A percentile compares a stretch with the other conserved stretches of the same genome.
phyloP scores from a whole-genome alignment of 37 sponge, comb jelly and placozoan species.

The Beroe ovata region DNA sequence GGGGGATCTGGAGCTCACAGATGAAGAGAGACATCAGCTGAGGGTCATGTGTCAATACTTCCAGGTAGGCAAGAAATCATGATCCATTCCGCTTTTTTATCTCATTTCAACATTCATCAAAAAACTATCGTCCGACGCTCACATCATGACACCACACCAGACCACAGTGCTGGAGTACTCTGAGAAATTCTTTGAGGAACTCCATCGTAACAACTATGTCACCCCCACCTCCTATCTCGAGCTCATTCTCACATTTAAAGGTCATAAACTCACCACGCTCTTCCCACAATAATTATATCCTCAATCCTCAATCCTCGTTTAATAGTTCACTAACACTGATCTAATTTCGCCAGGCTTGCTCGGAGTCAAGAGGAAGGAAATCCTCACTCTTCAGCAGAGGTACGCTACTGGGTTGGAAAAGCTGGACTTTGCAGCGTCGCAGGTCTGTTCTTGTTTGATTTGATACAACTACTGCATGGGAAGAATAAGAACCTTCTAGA shows the following conservation, averaged over 20 bases:
- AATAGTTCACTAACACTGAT: too few relatives aligned
- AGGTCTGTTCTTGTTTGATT: too few relatives aligned
- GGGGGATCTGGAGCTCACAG: constrained; percentile 88
- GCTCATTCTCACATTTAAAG: constrained; percentile 94
- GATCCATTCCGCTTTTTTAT: too few relatives aligned
- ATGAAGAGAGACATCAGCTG: constrained; percentile 75
- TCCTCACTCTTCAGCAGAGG: constrained; percentile 74
- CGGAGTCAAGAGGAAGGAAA: constrained; percentile 75
- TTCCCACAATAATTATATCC: too few relatives aligned
- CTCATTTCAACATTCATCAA: too few relatives aligned
- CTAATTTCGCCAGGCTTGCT: constrained; percentile 68
- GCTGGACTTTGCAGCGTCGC: constrained; percentile 90
- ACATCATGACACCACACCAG: neutral
- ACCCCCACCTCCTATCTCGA: constrained; percentile 98
- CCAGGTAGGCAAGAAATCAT: constrained; percentile 75
- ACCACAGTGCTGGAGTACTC: constrained; percentile 53
- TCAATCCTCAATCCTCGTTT: too few relatives aligned
- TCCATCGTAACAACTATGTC: constrained; percentile 95
- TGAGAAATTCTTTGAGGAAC: constrained; percentile 75
- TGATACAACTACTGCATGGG: too few relatives aligned
- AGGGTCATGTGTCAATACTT: constrained; percentile 93
- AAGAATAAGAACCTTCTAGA: too few relatives aligned
- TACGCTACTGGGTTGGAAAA: constrained; percentile 91
- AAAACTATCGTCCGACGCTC: too few relatives aligned
- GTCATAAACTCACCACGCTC: too few relatives aligned